These are phyloP conservation scores for Drosophila percnosoma DNA, from an alignment of 2,888 invertebrate species.

Conservation along the genomic window DNA sequence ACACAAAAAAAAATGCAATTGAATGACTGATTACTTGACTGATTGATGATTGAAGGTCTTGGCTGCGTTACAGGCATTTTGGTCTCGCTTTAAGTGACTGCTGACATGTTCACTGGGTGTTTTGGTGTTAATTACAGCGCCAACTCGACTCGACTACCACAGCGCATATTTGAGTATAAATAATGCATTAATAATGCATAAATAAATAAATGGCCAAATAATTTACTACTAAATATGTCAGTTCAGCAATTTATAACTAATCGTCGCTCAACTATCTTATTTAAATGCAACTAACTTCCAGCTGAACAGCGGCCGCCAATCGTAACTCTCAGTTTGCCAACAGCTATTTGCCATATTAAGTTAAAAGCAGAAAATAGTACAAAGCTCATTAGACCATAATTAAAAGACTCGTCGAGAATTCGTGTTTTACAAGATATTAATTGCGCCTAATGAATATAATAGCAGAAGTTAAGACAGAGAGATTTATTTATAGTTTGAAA, in stretches of 20 bases:
- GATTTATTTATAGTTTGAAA: background rate
- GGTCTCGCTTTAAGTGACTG: conserved; percentile 78
- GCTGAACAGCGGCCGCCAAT: background rate
- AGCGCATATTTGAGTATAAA: conserved; percentile 35
- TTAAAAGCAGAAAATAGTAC: background rate
- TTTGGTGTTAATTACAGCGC: conserved; percentile 79
- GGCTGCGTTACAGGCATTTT: conserved; percentile 46
- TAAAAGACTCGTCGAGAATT: background rate
- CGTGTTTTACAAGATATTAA: background rate
- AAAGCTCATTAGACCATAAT: background rate
- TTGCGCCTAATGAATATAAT: background rate
- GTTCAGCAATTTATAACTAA: conserved; percentile 26
- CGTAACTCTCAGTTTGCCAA: background rate
- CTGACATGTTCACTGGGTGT: conserved; percentile 81
- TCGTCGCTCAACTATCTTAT: conserved; percentile 8
- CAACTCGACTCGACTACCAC: conserved; percentile 36
- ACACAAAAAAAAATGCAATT: conserved; percentile 50
- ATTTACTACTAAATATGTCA: conserved; percentile 12
- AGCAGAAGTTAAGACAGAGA: background rate
- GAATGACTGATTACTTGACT: conserved; percentile 78
- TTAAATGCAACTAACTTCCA: conserved; percentile 12
- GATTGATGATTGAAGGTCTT: conserved; percentile 79
- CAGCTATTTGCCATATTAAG: background rate
- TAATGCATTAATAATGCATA: conserved; percentile 36
- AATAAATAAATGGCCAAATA: conserved; percentile 41